These are phyloP conservation scores for Listronotus oregonensis DNA, from an alignment of 1,140 invertebrate genomes.

Conservation along the genomic window DNA sequence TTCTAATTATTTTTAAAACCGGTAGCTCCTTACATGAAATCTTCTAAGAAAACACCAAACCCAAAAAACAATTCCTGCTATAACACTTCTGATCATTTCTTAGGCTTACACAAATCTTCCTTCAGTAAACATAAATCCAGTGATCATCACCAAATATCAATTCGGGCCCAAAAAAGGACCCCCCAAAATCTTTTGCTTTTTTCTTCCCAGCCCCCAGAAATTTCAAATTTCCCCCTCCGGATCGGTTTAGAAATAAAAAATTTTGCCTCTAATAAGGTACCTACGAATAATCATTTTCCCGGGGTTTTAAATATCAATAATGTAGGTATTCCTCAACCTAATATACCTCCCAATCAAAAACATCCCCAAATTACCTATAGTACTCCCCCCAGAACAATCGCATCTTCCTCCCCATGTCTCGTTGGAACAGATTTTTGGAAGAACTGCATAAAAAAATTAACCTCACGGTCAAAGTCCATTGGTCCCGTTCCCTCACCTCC, in stretches of 20 bases:
- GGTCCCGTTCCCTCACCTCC: conserved; percentile 22
- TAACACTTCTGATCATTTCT: not conserved
- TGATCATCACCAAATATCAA: conserved; percentile 23
- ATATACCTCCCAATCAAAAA: conserved; percentile 14
- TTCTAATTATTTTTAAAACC: conserved; percentile 10
- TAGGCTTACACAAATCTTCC: not conserved
- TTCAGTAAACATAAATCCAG: not conserved
- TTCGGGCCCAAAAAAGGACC: conserved; percentile 43
- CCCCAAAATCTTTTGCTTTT: conserved; percentile 51
- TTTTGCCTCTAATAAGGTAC: conserved; percentile 11
- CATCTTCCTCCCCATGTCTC: conserved; percentile 40
- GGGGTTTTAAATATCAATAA: conserved; percentile 12
- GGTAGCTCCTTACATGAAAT: not conserved
- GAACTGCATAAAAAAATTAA: conserved; percentile 49
- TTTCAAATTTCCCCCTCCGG: conserved; percentile 52
- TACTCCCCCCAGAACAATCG: conserved; percentile 13
- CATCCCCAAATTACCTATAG: conserved; percentile 1
- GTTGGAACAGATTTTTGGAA: conserved; percentile 50
- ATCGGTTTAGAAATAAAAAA: conserved; percentile 54
- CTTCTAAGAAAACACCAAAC: not conserved
- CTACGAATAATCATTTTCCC: not conserved
- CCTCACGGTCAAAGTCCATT: conserved; percentile 20
- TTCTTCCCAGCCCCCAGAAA: conserved; percentile 52
- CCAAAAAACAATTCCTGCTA: not conserved
- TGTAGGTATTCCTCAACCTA: conserved; percentile 9